Conservation (phyloP, 2,797 vertebrate genomes). For the Florisuga fusca region DNA sequence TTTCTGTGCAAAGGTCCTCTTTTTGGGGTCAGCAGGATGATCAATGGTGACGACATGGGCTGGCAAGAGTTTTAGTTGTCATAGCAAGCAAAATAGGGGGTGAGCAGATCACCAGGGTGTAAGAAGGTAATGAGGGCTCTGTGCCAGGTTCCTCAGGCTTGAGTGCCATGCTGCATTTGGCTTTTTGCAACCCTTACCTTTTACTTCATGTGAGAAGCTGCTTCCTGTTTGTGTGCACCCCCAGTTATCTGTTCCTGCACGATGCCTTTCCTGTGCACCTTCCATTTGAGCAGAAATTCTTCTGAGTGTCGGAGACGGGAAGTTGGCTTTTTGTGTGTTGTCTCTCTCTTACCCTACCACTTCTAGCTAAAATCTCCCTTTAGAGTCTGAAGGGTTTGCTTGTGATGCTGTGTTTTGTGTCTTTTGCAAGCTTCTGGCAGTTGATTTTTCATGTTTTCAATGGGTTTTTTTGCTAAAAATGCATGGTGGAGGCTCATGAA, state of each 20-base stretch:
- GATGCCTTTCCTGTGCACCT: background rate
- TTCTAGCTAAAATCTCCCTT: background rate
- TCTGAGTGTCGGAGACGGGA: background rate
- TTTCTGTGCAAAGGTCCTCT: background rate
- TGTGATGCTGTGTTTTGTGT: background rate
- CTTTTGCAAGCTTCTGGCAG: background rate
- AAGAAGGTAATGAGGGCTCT: fast-evolving
- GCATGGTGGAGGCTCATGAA: fast-evolving
- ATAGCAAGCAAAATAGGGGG: background rate
- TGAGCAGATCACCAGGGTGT: fast-evolving
- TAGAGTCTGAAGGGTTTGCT: background rate
- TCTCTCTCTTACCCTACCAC: background rate
- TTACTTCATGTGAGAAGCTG: background rate
- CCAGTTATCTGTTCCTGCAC: background rate
- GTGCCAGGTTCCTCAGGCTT: background rate
- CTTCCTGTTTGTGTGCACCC: conserved; percentile 20
- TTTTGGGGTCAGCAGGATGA: background rate
- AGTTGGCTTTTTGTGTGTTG: background rate
- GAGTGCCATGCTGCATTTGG: fast-evolving
- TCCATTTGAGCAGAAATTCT: background rate
- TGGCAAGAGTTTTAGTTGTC: background rate
- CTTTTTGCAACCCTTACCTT: background rate
- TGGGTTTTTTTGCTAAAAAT: background rate
- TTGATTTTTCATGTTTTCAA: background rate
- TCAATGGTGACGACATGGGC: fast-evolving